phyloP scores from a whole-genome alignment of 2,113 vertebrate species.

The Mormoops blainvillei region DNA sequence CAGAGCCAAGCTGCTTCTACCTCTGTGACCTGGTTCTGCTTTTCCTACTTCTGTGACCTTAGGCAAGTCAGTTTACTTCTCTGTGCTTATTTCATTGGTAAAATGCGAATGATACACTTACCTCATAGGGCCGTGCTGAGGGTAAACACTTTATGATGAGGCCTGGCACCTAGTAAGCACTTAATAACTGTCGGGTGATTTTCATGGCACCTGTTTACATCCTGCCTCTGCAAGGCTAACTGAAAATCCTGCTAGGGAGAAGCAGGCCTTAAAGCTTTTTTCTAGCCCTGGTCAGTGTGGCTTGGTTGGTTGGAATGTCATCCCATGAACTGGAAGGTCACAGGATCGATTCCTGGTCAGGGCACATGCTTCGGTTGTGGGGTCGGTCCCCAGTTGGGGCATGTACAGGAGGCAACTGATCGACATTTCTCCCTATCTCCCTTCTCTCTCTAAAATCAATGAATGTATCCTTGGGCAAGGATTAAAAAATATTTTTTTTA shows the following conservation, averaged over 20 bases:
- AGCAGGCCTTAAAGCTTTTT: background rate
- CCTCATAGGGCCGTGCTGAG: background rate
- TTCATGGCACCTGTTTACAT: background rate
- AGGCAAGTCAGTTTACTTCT: background rate
- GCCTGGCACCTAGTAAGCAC: too few species aligned
- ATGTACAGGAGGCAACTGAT: too few species aligned
- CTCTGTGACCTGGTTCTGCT: background rate
- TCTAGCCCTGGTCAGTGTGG: too few species aligned
- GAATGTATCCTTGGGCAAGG: too few species aligned
- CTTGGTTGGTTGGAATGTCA: too few species aligned
- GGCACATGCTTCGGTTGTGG: too few species aligned
- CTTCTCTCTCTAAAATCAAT: too few species aligned
- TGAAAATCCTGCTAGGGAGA: background rate
- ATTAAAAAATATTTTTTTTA: too few species aligned
- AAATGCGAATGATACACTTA: background rate
- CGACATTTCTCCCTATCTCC: too few species aligned
- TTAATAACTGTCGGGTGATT: background rate
- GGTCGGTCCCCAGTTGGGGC: too few species aligned
- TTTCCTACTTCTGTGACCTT: background rate
- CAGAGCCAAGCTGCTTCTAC: background rate
- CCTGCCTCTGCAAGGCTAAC: background rate
- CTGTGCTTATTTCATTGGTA: background rate
- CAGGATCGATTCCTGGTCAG: too few species aligned
- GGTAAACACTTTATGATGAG: background rate
- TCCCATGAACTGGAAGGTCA: too few species aligned